Evolutionary conservation across 2,113 vertebrate species (phyloP).

Genomic region (Gallinago jamesoni): DNA sequence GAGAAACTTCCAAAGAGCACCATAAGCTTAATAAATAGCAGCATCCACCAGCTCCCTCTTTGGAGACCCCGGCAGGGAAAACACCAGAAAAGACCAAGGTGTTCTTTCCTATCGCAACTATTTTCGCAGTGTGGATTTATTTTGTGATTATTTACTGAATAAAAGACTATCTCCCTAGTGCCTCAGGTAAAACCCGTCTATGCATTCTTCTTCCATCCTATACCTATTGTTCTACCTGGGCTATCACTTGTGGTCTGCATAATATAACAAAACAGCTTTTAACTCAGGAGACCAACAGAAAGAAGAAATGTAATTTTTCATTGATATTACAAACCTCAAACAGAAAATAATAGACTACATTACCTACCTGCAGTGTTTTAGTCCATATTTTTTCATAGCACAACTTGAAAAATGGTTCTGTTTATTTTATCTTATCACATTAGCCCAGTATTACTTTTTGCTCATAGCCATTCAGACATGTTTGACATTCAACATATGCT

Average conservation of each 20-base stretch:
- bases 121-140: neutral
- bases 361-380: neutral
- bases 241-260: neutral
- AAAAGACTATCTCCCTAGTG: neutral
- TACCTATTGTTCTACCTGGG: neutral
- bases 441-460: slow-evolving; percentile 46
- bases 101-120: neutral
- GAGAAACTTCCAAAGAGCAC: neutral
- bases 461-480: slow-evolving; percentile 14
- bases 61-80: neutral
- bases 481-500: slow-evolving; percentile 60
- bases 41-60: neutral
- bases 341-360: neutral
- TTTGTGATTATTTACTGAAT: neutral
- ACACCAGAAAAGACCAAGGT: neutral
- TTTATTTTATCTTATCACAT: slow-evolving; percentile 57
- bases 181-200: neutral
- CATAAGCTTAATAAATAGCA: neutral
- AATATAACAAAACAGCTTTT: neutral
- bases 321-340: neutral
- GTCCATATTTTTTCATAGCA: neutral
- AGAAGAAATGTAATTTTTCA: neutral
- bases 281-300: neutral
- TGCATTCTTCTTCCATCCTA: neutral
- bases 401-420: slow-evolving; percentile 45